Evolutionary conservation across 2,797 vertebrate species (phyloP).

Genomic region (Rhadinocentrus ornatus): DNA sequence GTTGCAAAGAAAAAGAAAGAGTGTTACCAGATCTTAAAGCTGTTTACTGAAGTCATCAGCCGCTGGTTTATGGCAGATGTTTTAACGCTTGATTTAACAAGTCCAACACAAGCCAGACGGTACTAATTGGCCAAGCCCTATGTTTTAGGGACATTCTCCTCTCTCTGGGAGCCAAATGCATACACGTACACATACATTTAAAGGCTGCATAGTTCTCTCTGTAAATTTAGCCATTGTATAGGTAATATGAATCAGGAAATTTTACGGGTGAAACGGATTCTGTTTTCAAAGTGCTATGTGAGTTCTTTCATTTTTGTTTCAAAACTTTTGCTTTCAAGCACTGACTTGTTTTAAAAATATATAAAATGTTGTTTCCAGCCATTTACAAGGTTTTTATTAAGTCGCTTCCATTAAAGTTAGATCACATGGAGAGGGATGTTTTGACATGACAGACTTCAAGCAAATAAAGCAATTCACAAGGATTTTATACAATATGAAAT

Average conservation of each 20-base stretch:
- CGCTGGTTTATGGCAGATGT: conserved; percentile 74
- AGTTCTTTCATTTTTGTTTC: conserved; percentile 7
- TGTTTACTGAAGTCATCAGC: conserved; percentile 69
- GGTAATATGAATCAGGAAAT: conserved; percentile 59
- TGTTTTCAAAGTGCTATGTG: conserved; percentile 42
- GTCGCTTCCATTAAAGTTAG: conserved; percentile 11
- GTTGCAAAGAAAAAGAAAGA: conserved; percentile 27
- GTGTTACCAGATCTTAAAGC: conserved; percentile 43
- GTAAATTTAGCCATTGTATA: conserved; percentile 45
- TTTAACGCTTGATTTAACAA: conserved; percentile 78
- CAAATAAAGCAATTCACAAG: neutral
- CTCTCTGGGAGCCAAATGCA: conserved; percentile 67
- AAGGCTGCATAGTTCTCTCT: conserved; percentile 30
- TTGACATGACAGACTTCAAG: conserved; percentile 16
- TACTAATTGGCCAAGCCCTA: conserved; percentile 58
- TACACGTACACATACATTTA: conserved; percentile 1
- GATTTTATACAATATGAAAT: neutral
- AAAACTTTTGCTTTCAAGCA: conserved; percentile 1
- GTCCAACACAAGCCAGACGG: conserved; percentile 69
- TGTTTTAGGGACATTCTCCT: conserved; percentile 75
- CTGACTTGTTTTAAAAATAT: conserved; percentile 29
- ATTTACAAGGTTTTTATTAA: neutral
- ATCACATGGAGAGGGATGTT: neutral
- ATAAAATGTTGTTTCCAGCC: neutral
- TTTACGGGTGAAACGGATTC: conserved; percentile 62